Conservation (phyloP, 2,797 vertebrate genomes). For the Siniperca obscura region DNA sequence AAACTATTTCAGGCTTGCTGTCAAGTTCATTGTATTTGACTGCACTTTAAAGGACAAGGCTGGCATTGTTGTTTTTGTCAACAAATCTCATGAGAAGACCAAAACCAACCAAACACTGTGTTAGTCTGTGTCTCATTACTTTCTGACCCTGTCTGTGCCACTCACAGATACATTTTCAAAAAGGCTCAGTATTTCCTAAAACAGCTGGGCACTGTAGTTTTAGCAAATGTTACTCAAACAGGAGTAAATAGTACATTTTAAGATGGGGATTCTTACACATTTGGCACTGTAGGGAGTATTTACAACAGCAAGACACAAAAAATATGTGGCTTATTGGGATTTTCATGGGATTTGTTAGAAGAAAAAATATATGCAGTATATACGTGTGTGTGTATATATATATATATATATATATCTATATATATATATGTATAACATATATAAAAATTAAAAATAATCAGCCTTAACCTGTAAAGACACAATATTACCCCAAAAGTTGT, state of each 20-base stretch:
- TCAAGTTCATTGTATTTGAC: neutral
- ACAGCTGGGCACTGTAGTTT: too few relatives aligned
- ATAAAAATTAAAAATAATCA: neutral
- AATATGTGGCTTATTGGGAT: neutral
- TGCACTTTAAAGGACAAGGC: neutral
- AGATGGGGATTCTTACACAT: neutral
- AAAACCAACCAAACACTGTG: neutral
- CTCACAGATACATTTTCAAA: neutral
- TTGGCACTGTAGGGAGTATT: neutral
- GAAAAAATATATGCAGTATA: too few relatives aligned
- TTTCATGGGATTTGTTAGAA: neutral
- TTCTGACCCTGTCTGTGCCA: neutral
- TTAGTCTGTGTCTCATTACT: neutral
- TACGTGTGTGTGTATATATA: too few relatives aligned
- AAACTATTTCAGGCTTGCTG: neutral
- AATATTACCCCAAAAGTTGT: neutral
- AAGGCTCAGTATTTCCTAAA: neutral
- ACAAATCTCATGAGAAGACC: neutral
- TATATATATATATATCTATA: too few relatives aligned
- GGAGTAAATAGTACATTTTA: too few relatives aligned
- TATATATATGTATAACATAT: too few relatives aligned
- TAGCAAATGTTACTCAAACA: too few relatives aligned
- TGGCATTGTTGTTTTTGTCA: neutral
- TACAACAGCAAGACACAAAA: neutral
- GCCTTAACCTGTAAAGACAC: neutral